phyloP scores from a whole-genome alignment of 23 tunicate genomes.

The Ascidia mentula region DNA sequence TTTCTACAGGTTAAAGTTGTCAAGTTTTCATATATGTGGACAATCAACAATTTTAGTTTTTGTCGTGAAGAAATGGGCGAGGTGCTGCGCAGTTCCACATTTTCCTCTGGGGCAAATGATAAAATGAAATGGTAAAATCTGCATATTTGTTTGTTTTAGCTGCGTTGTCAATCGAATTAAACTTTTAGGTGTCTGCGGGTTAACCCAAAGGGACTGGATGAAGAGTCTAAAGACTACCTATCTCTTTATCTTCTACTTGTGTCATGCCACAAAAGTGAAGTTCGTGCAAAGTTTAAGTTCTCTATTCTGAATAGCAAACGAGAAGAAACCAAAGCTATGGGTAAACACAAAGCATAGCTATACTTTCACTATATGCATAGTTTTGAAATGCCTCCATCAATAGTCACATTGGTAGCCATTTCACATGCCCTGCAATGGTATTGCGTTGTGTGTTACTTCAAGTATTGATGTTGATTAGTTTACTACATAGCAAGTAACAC shows the following conservation, averaged over 20 bases:
- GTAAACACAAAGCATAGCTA: too few relatives aligned
- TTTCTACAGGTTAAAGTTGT: constrained; percentile 93
- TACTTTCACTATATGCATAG: too few relatives aligned
- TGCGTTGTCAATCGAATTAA: too few relatives aligned
- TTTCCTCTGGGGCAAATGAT: constrained; percentile 89
- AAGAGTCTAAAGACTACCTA: constrained; percentile 95
- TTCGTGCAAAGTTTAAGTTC: constrained; percentile 96
- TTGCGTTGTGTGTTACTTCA: too few relatives aligned
- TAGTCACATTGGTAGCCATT: too few relatives aligned
- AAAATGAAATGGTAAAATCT: constrained; percentile 88
- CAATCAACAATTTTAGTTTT: constrained; percentile 96
- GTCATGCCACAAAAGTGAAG: constrained; percentile 98
- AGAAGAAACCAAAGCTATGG: constrained; percentile 99
- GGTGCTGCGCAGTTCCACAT: constrained; percentile 93
- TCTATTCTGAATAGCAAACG: constrained; percentile 95
- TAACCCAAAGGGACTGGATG: constrained; percentile 97
- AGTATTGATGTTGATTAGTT: too few relatives aligned
- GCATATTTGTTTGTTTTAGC: background rate
- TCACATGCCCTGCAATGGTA: too few relatives aligned
- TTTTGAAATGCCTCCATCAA: too few relatives aligned
- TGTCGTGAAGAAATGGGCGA: constrained; percentile 99
- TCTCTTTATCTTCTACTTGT: constrained; percentile 93
- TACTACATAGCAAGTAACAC: too few relatives aligned
- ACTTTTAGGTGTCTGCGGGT: constrained; percentile 91
- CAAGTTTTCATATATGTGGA: constrained; percentile 99